phyloP scores from a whole-genome alignment of 92 coral and sea anemone genomes.

The Epizoanthus scotinus region DNA sequence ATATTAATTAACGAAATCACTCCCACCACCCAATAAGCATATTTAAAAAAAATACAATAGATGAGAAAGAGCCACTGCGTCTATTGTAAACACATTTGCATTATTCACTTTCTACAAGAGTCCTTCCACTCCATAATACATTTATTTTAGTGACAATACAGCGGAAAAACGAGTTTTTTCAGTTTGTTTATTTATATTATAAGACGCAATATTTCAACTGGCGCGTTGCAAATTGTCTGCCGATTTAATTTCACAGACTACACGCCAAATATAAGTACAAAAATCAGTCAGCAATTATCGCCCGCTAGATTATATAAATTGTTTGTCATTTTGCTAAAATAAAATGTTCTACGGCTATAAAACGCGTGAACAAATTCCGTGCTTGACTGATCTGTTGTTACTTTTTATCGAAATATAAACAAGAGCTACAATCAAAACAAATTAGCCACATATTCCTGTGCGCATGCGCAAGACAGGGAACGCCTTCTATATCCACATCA shows the following conservation, averaged over 20 bases:
- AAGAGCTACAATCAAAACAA: slow-evolving; percentile 18
- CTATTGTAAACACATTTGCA: not conserved
- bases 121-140: not conserved
- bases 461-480: slow-evolving; percentile 60
- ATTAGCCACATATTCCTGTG: not conserved
- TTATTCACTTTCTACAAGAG: not conserved
- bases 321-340: not conserved
- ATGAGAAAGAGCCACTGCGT: not conserved
- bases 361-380: not conserved
- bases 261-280: not conserved
- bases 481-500: slow-evolving; percentile 52
- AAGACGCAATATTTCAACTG: too few relatives aligned
- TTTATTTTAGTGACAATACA: not conserved
- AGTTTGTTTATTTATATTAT: not conserved
- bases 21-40: slow-evolving; percentile 12
- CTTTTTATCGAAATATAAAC: slow-evolving; percentile 10
- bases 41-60: not conserved
- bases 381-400: not conserved
- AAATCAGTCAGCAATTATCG: not conserved
- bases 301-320: not conserved
- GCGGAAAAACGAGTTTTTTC: not conserved
- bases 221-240: not conserved
- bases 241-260: slow-evolving; percentile 11
- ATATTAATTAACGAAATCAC: not conserved
- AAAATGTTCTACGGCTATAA: not conserved